Evolutionary conservation across 2,888 invertebrate species (phyloP).

Genomic region (Leptinotarsa haldemani): DNA sequence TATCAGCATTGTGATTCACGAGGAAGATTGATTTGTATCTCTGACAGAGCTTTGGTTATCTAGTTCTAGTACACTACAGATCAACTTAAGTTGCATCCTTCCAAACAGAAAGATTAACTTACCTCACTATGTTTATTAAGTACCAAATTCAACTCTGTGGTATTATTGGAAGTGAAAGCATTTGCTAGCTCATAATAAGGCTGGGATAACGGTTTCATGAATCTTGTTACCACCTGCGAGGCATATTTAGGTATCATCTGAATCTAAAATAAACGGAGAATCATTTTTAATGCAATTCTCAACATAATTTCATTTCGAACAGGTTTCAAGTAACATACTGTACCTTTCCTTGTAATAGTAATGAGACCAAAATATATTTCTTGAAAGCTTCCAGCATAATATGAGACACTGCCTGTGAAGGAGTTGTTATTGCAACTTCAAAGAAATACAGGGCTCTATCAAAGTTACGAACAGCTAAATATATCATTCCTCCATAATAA

Average conservation of each 20-base stretch:
- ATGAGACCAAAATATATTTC: slow-evolving; percentile 92
- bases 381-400: slow-evolving; percentile 98
- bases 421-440: slow-evolving; percentile 96
- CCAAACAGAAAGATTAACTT: slow-evolving; percentile 29
- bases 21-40: too few species aligned
- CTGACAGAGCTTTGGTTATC: too few species aligned
- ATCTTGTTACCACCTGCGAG: slow-evolving; percentile 87
- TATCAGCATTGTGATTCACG: background rate
- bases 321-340: slow-evolving; percentile 29
- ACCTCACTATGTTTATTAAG: slow-evolving; percentile 83
- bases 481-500: slow-evolving; percentile 98
- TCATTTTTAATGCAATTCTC: too few species aligned
- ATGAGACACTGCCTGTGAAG: slow-evolving; percentile 92
- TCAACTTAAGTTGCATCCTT: background rate
- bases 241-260: slow-evolving; percentile 88
- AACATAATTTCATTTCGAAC: too few species aligned
- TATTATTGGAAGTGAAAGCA: slow-evolving; percentile 82
- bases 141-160: slow-evolving; percentile 75
- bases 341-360: slow-evolving; percentile 93
- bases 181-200: slow-evolving; percentile 89
- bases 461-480: slow-evolving; percentile 91
- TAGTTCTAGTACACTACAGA: background rate
- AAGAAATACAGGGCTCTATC: slow-evolving; percentile 94
- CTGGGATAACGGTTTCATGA: slow-evolving; percentile 85
- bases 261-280: slow-evolving; percentile 60